These are phyloP conservation scores for Mellivora capensis DNA, from an alignment of 2,113 vertebrate genomes.

Conservation along the genomic window DNA sequence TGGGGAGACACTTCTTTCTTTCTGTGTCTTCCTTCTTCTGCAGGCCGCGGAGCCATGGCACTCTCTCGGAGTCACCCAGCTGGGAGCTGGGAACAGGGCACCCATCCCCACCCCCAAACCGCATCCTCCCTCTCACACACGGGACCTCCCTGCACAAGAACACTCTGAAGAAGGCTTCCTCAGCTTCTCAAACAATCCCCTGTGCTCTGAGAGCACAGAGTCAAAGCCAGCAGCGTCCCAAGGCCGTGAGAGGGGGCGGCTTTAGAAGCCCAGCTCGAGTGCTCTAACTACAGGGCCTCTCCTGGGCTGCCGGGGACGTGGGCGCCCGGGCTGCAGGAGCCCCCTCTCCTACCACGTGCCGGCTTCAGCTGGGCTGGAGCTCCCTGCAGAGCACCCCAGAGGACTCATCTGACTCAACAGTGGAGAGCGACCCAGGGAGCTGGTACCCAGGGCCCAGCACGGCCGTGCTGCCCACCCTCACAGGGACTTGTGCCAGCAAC, in stretches of 20 bases:
- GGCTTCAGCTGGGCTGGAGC: not conserved
- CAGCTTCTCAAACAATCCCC: not conserved
- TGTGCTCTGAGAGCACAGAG: not conserved
- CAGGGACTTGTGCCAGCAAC: not conserved
- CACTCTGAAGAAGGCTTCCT: not conserved
- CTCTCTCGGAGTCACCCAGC: not conserved
- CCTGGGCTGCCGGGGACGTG: rapidly evolving
- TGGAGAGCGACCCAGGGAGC: rapidly evolving
- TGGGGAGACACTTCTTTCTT: not conserved
- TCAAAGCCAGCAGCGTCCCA: not conserved
- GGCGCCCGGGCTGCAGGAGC: not conserved
- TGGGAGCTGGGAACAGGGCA: not conserved
- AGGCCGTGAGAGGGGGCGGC: not conserved
- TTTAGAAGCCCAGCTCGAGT: no score
- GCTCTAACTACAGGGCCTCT: not conserved
- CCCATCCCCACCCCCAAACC: not conserved
- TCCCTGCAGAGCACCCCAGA: not conserved
- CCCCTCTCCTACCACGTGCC: rapidly evolving
- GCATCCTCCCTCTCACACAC: not conserved
- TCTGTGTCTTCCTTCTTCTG: not conserved
- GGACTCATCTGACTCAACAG: not conserved
- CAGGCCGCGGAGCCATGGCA: not conserved
- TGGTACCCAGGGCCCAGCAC: not conserved
- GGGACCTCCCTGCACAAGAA: not conserved
- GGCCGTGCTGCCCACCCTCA: not conserved